Base-by-base conservation (phyloP, 2,888 invertebrate genomes). In the Polyommatus icarus region DNA sequence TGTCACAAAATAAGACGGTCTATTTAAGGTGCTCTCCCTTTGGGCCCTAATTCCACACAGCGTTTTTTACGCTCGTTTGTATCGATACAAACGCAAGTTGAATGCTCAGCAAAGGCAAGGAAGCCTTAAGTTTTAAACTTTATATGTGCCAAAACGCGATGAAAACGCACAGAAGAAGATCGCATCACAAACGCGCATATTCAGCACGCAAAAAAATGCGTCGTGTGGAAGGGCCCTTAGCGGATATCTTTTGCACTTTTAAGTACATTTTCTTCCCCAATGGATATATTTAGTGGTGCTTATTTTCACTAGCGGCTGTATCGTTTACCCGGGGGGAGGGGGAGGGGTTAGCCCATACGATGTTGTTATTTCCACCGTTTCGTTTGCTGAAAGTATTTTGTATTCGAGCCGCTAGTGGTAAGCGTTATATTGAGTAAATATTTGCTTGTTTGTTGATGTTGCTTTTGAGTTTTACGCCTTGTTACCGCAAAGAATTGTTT, bases 281-380 rank as follows among this genome's bases (percentile, higher is more conserved):
- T 57, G n/a, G 57, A 12, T 67, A 29, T 67, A 29, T 61, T 61
- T 61, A 61, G 61, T 61, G 12, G 20, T 67, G 67, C 24, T 29
- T 67, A 67, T 67, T 67, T 29, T 29, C 29, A 67, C 59, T 61
- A 20, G 67, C 67, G 12, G 24, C 67, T 59, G 67, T 67, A 67
- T 67, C 67, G 67, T 67, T 67, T 67, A 67, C 67, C 15, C 5
- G 29, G 5, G 67, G 15, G 29, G 12, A 8, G 15, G 8, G 12
- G 12, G 12, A 29, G 24, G 67, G 29, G 24, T 61, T 46, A 54
- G 54, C 46, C 46, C 46, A 46, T 3, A 10, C 54, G 54, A 54
- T 54, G 54, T 54, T 67, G 29, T 67, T 29, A 29, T 67, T 67
- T 29, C 67, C 29, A 67, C 4, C 67, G 67, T 67, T 29, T 29